Evolutionary conservation across 2,113 vertebrate species (phyloP).

Genomic region (Mesitornis unicolor): DNA sequence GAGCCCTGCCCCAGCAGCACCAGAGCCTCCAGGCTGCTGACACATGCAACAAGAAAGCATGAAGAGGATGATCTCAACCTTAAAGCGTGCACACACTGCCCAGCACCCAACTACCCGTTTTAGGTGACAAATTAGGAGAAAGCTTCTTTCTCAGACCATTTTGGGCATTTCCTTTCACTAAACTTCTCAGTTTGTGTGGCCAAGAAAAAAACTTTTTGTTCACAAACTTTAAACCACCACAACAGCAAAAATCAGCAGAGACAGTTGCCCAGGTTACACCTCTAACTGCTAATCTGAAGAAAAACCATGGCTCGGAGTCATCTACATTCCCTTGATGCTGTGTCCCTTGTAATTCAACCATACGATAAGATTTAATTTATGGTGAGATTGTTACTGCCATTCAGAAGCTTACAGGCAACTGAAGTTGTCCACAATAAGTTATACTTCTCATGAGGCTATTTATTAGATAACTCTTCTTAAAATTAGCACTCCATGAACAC

Average conservation of each 20-base stretch:
- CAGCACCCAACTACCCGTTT: neutral
- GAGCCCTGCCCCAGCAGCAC: neutral
- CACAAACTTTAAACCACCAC: neutral
- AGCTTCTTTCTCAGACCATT: neutral
- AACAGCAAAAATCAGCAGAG: neutral
- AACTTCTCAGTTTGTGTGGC: neutral
- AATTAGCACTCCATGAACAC: neutral
- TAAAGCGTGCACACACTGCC: neutral
- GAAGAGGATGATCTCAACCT: neutral
- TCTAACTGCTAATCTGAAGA: neutral
- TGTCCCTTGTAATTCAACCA: rapidly evolving
- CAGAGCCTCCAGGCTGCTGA: neutral
- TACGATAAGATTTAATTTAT: rapidly evolving
- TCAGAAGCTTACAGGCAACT: neutral
- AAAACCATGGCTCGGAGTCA: neutral
- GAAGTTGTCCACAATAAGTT: neutral
- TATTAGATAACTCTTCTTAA: neutral
- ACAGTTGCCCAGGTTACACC: neutral
- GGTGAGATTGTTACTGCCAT: neutral
- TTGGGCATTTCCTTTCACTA: rapidly evolving
- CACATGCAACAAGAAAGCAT: rapidly evolving
- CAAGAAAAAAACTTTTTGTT: neutral
- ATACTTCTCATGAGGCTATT: rapidly evolving
- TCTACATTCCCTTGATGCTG: neutral
- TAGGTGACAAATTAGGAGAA: neutral